phyloP scores from a whole-genome alignment of 2,797 vertebrate genomes.

The Acanthiza pusilla region DNA sequence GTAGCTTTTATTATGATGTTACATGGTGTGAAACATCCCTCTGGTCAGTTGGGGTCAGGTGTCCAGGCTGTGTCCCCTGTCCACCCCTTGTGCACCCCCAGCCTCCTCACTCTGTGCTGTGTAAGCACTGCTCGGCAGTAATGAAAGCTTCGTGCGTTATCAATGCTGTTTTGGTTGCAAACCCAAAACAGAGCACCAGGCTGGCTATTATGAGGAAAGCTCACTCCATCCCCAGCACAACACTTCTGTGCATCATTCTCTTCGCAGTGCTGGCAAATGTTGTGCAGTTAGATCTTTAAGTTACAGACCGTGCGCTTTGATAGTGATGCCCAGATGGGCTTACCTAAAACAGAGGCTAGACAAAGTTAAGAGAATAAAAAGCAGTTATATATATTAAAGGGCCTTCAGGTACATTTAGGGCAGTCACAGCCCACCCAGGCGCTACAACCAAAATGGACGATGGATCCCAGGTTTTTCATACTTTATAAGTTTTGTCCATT shows the following conservation, averaged over 20 bases:
- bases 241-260: not conserved
- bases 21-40: not conserved
- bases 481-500: no score
- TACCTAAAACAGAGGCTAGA: no score
- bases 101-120: accelerated
- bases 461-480: no score
- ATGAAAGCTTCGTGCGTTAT: not conserved
- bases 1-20: not conserved
- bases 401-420: no score
- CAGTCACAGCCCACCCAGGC: no score
- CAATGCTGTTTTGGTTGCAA: not conserved
- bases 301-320: not conserved
- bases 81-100: accelerated
- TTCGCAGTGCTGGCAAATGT: not conserved
- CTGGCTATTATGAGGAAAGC: not conserved
- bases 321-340: no score
- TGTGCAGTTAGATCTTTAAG: not conserved
- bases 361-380: no score
- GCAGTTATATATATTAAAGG: no score
- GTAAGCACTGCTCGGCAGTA: not conserved
- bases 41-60: not conserved
- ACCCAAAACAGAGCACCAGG: not conserved
- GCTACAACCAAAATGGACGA: no score
- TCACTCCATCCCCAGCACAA: not conserved
- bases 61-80: not conserved